Base-by-base conservation (phyloP, 2,113 vertebrate genomes). In the Apodemus speciosus region DNA sequence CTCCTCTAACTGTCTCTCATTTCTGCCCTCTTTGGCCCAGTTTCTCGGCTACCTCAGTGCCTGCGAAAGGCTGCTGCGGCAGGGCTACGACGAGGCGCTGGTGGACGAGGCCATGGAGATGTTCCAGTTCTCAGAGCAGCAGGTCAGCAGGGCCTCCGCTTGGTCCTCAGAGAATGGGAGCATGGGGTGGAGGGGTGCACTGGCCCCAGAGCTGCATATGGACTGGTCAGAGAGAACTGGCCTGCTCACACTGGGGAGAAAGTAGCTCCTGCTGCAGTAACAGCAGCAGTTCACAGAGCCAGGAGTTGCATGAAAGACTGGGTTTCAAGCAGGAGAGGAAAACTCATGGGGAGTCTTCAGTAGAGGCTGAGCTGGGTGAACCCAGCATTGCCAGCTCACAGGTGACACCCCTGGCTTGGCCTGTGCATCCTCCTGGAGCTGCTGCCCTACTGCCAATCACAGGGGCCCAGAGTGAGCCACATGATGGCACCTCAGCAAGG, bases 31-130 rank as follows among this genome's bases (percentile, higher is more conserved):
- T 32, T 53, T 91, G 0, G 13, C 23, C 85, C 98, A 99, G 99
- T 98, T 99, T 96, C 97, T 99, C 94, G 96, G 98, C 92, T 99
- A 99, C 97, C 98, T 99, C 72, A 95, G 98, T 43, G 98, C 99
- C 7, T 99, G 98, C 85, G 99, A 99, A 72, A 98, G 98, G 43
- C 98, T 99, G 87, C 98, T 99, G 98, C 98, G 98, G 95, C 98
- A 98, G 94, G 99, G 99, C 93, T 99, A 99, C 0, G 98, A 99
- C 30, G 98, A 99, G 95, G 97, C 97, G 13, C 98, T 99, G 95
- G 99, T 99, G 73, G 99, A 99, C 25, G 99, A 99, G 91, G 99
- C 99, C 92, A 98, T 99, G 98, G 99, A 99, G 97, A 99, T 99
- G 98, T 99, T 99, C 98, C 99, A 99, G 95, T 99, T 99, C 97